Evolutionary conservation across 2,888 invertebrate species (phyloP).

Genomic region (Melieria omissa): DNA sequence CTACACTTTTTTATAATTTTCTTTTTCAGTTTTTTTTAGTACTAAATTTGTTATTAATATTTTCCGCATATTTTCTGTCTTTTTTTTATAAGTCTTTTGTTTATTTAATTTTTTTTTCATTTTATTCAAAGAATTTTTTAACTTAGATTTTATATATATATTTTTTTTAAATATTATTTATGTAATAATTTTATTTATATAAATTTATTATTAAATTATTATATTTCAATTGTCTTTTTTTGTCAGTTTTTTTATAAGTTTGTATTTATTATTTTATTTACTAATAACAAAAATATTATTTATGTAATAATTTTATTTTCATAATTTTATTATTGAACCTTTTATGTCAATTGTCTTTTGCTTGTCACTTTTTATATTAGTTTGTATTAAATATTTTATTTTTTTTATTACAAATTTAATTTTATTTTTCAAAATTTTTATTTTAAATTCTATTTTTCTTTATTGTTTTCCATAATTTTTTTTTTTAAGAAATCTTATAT

Average conservation of each 20-base stretch:
- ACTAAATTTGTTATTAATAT: too few relatives aligned
- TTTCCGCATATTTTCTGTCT: too few relatives aligned
- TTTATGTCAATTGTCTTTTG: not conserved
- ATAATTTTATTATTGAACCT: not conserved
- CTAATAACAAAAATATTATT: too few relatives aligned
- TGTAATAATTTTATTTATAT: not conserved
- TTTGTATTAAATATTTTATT: not conserved
- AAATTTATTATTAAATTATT: not conserved
- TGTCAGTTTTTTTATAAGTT: too few relatives aligned
- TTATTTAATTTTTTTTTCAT: conserved; percentile 19
- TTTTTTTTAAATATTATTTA: not conserved
- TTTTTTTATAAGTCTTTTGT: not conserved
- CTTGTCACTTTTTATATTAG: not conserved
- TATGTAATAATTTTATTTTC: not conserved
- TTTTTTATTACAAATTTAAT: too few relatives aligned
- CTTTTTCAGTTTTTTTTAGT: too few relatives aligned
- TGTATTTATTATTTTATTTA: too few relatives aligned
- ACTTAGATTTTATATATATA: not conserved
- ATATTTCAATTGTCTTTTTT: not conserved
- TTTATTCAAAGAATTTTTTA: conserved; percentile 8
- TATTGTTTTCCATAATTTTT: too few relatives aligned
- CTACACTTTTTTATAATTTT: too few relatives aligned
- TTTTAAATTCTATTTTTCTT: too few relatives aligned
- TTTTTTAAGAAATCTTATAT: too few relatives aligned
- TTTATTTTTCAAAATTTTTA: too few relatives aligned